Evolutionary conservation across 2,113 vertebrate genomes (phyloP).

Genomic region (Pitta sordida): DNA sequence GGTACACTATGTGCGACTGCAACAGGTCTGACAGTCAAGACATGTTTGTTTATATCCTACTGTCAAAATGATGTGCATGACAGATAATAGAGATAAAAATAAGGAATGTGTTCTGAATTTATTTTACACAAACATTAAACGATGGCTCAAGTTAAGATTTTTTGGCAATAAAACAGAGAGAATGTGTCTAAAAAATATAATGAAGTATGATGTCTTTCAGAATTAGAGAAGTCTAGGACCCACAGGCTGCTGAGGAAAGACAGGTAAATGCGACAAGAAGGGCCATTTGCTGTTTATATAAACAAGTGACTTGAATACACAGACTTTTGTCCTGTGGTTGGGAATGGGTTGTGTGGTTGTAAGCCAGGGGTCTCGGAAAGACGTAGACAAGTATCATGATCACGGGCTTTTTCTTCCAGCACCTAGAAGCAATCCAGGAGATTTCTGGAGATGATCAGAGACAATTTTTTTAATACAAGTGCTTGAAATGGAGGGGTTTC

Average conservation of each 20-base stretch:
- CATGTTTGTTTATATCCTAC: not conserved
- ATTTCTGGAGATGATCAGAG: not conserved
- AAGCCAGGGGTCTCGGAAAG: not conserved
- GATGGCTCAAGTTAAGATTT: not conserved
- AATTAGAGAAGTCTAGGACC: not conserved
- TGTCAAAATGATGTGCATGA: not conserved
- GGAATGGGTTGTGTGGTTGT: not conserved
- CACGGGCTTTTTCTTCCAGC: not conserved
- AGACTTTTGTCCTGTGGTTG: not conserved
- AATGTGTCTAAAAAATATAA: not conserved
- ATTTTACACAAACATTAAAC: not conserved
- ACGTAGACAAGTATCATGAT: not conserved
- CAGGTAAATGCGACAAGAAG: not conserved
- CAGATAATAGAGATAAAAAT: not conserved
- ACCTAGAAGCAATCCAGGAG: not conserved
- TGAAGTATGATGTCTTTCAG: not conserved
- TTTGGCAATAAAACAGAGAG: not conserved
- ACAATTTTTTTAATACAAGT: not conserved
- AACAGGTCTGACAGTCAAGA: not conserved
- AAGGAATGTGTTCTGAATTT: not conserved
- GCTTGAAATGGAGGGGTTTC: not conserved
- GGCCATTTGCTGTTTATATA: not conserved
- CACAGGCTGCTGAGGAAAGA: not conserved
- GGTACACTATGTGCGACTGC: not conserved
- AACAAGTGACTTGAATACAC: not conserved